These are phyloP conservation scores for Labia minor DNA, from an alignment of 2,888 invertebrate genomes.

Conservation along the genomic window DNA sequence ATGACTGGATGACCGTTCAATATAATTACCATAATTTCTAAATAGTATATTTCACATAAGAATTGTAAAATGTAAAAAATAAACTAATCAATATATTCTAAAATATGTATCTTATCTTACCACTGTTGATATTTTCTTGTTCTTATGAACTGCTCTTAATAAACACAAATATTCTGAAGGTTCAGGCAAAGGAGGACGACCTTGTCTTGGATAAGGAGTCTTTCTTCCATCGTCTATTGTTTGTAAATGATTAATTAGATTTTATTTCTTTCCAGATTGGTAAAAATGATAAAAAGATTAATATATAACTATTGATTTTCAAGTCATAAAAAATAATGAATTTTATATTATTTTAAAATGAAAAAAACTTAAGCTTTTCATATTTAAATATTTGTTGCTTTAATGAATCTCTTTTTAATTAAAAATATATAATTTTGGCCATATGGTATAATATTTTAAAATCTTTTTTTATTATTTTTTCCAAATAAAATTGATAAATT, in stretches of 20 bases:
- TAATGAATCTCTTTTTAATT: background rate
- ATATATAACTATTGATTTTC: background rate
- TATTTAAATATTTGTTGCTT: background rate
- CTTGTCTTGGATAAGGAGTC: conserved; percentile 61
- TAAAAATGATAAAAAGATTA: conserved; percentile 2
- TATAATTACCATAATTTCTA: too few relatives aligned
- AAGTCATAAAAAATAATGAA: too few relatives aligned
- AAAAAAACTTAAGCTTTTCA: too few relatives aligned
- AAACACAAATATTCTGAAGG: conserved; percentile 69
- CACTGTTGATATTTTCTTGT: conserved; percentile 52
- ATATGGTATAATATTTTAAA: background rate
- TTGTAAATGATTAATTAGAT: conserved; percentile 30
- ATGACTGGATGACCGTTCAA: too few relatives aligned
- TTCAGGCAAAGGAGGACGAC: conserved; percentile 47
- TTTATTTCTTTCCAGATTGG: too few relatives aligned
- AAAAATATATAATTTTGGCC: background rate
- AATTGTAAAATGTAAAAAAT: too few relatives aligned
- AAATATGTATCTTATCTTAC: too few relatives aligned
- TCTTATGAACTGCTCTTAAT: conserved; percentile 68
- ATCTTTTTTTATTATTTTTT: conserved; percentile 19
- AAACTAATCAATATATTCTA: too few relatives aligned
- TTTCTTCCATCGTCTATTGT: conserved; percentile 74
- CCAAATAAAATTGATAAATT: conserved; percentile 20
- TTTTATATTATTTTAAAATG: too few relatives aligned
- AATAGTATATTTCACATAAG: too few relatives aligned